Percentiles rank a stretch among this genome's conserved stretches.
Evolutionary conservation across 1,140 invertebrate genomes (phyloP).

Genomic region (Piezodorus guildinii): DNA sequence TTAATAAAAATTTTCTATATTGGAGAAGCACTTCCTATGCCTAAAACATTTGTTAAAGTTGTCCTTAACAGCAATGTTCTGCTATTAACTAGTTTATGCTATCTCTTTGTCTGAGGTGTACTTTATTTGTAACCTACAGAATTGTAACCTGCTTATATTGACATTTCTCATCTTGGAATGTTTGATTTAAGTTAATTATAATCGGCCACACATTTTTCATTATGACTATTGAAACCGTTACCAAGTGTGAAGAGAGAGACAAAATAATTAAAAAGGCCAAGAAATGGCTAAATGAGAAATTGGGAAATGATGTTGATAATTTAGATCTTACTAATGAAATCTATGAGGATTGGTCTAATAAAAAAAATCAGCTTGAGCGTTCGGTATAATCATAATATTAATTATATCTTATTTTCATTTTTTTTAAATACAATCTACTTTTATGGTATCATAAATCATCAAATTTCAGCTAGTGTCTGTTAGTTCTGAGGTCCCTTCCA

Average conservation of each 20-base stretch:
- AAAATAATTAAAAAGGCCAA: not conserved
- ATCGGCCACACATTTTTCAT: too few relatives aligned
- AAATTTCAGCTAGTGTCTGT: slow-evolving; percentile 44
- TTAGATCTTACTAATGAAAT: not conserved
- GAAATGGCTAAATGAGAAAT: not conserved
- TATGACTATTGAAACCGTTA: too few relatives aligned
- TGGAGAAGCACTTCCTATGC: too few relatives aligned
- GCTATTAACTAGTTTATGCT: too few relatives aligned
- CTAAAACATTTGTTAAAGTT: too few relatives aligned
- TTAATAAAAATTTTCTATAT: too few relatives aligned
- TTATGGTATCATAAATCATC: not conserved
- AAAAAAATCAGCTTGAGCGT: not conserved
- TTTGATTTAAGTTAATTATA: too few relatives aligned
- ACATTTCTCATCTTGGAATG: too few relatives aligned
- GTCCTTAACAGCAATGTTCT: too few relatives aligned
- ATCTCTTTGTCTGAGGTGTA: too few relatives aligned
- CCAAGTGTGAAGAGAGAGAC: not conserved
- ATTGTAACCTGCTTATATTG: too few relatives aligned
- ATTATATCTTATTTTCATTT: not conserved
- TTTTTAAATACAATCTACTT: not conserved
- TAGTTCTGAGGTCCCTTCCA: slow-evolving; percentile 44
- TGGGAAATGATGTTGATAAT: not conserved
- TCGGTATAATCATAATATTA: not conserved
- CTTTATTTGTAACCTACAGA: too few relatives aligned
- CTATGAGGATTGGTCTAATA: not conserved